Conservation (phyloP, 2,888 invertebrate genomes). For the Erebia palarica region DNA sequence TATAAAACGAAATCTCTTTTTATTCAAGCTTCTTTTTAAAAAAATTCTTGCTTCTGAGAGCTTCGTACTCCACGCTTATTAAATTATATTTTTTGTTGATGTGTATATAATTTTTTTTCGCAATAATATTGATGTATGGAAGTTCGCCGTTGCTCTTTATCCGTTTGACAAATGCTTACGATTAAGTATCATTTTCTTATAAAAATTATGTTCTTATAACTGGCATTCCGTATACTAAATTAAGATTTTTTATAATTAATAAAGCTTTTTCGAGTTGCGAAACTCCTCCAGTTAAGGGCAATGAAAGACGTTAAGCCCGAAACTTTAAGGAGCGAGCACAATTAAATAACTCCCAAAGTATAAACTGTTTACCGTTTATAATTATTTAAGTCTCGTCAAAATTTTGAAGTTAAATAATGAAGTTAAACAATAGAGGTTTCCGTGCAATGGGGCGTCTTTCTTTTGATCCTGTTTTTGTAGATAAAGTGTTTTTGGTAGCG, state of each 20-base stretch:
- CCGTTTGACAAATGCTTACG: too few relatives aligned
- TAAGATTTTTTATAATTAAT: slow-evolving; percentile 11
- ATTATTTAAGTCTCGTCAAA: slow-evolving; percentile 34
- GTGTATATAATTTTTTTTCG: too few relatives aligned
- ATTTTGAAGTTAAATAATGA: slow-evolving; percentile 22
- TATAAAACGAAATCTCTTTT: too few relatives aligned
- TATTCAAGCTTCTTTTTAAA: too few relatives aligned
- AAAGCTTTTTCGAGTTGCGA: slow-evolving; percentile 8
- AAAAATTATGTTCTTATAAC: not conserved
- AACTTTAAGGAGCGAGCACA: slow-evolving; percentile 39
- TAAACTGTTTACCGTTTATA: slow-evolving; percentile 37
- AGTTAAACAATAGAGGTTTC: slow-evolving; percentile 22
- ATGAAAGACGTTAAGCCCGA: slow-evolving; percentile 40
- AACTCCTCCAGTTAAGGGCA: slow-evolving; percentile 27
- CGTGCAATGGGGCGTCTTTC: slow-evolving; percentile 3
- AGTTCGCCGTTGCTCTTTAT: too few relatives aligned
- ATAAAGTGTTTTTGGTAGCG: slow-evolving; percentile 5
- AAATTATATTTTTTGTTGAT: too few relatives aligned
- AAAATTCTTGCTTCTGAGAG: too few relatives aligned
- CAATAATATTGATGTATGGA: too few relatives aligned
- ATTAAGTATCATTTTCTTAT: too few relatives aligned
- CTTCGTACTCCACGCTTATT: too few relatives aligned
- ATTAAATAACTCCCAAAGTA: slow-evolving; percentile 43
- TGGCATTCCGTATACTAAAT: slow-evolving; percentile 23
- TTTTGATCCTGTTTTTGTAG: slow-evolving; percentile 7